Evolutionary conservation across 2,113 vertebrate species (phyloP).

Genomic region (Pedetes capensis): DNA sequence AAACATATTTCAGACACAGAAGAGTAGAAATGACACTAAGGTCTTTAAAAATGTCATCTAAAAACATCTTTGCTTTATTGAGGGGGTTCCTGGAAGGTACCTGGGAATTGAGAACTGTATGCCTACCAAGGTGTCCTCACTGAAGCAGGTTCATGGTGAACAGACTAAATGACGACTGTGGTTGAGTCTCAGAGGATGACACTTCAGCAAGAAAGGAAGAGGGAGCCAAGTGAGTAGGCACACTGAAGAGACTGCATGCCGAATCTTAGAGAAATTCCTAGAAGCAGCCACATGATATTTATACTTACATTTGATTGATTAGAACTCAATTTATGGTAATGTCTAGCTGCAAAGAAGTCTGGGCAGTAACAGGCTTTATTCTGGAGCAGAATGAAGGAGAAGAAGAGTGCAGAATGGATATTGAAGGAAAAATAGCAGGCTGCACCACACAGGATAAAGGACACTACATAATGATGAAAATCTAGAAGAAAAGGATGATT

Average conservation of each 20-base stretch:
- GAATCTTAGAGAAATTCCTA: background rate
- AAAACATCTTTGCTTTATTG: constrained; percentile 15
- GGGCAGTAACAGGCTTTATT: background rate
- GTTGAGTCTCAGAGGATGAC: background rate
- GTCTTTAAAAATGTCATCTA: background rate
- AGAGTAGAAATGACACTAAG: background rate
- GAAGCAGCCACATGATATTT: background rate
- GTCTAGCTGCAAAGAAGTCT: background rate
- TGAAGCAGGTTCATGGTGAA: background rate
- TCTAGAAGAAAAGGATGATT: background rate
- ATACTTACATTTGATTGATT: background rate
- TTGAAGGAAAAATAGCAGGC: background rate
- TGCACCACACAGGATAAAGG: background rate
- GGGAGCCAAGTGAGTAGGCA: background rate
- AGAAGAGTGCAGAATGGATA: background rate
- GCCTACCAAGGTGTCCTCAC: background rate
- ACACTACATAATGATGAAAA: background rate
- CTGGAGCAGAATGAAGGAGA: background rate
- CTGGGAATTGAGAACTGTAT: background rate
- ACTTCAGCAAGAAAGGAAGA: background rate
- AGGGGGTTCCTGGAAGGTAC: background rate
- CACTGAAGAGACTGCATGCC: background rate
- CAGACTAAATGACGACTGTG: background rate
- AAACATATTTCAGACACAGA: background rate
- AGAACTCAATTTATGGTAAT: background rate